A percentile compares a stretch with the other conserved stretches of the same genome.
Conservation (phyloP, 2,888 invertebrate species). For the Platypus cylindrus region DNA sequence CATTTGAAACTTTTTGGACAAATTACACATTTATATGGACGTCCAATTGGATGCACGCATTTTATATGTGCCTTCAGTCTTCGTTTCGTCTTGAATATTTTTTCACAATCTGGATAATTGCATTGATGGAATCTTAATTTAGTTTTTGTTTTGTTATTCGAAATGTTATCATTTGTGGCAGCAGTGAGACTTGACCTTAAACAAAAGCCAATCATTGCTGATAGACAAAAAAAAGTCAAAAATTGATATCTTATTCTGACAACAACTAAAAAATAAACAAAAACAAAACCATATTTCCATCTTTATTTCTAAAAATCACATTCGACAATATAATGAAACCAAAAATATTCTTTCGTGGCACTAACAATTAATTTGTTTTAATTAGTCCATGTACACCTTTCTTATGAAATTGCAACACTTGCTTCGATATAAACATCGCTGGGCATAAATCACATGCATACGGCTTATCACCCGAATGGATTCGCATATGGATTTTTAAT, state of each 20-base stretch:
- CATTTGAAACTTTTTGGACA: conserved; percentile 4
- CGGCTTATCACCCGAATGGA: conserved; percentile 22
- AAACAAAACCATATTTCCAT: too few species aligned
- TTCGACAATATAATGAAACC: too few species aligned
- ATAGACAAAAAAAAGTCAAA: too few species aligned
- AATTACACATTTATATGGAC: conserved; percentile 1
- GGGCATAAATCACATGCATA: conserved; percentile 18
- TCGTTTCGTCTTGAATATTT: not conserved
- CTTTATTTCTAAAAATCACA: too few species aligned
- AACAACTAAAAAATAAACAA: too few species aligned
- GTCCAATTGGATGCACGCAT: not conserved
- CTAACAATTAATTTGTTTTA: too few species aligned
- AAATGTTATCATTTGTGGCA: too few species aligned
- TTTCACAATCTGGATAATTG: not conserved
- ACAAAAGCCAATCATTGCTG: too few species aligned
- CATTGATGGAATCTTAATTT: too few species aligned
- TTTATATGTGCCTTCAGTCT: not conserved
- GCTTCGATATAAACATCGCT: conserved; percentile 11
- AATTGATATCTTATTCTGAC: too few species aligned
- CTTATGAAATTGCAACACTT: conserved; percentile 9
- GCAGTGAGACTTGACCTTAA: too few species aligned
- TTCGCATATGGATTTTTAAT: conserved; percentile 19
- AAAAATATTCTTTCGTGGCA: conserved; percentile 5
- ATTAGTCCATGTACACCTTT: conserved; percentile 8
- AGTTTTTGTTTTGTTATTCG: too few species aligned